phyloP scores from a whole-genome alignment of 1,140 invertebrate genomes.

The Bombus pyrosoma region DNA sequence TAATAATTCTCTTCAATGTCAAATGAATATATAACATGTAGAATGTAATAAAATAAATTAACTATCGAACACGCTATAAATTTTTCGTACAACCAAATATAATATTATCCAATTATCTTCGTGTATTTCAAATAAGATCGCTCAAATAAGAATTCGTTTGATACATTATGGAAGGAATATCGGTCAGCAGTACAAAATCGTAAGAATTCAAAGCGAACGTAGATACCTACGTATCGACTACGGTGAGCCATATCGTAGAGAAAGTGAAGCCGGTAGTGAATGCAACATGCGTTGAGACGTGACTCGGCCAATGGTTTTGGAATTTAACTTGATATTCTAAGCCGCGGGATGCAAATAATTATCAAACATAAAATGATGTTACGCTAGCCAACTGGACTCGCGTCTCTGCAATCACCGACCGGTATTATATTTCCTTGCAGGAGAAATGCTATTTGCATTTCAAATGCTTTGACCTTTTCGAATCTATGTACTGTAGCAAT shows the following conservation, averaged over 20 bases:
- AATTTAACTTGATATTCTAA: conserved; percentile 53
- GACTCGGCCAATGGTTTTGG: conserved; percentile 34
- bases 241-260: background rate
- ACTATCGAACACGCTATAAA: too few species aligned
- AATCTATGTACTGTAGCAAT: background rate
- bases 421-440: conserved; percentile 49
- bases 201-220: conserved; percentile 2
- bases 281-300: conserved; percentile 36
- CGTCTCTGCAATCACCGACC: conserved; percentile 44
- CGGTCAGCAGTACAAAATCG: conserved; percentile 11
- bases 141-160: background rate
- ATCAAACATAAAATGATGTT: conserved; percentile 38
- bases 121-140: background rate
- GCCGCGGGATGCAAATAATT: conserved; percentile 52
- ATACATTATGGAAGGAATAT: background rate
- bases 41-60: too few species aligned
- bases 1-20: too few species aligned
- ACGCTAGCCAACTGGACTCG: conserved; percentile 18
- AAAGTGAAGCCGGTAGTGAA: conserved; percentile 38
- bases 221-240: background rate
- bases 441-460: conserved; percentile 69
- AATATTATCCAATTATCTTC: too few species aligned
- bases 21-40: too few species aligned
- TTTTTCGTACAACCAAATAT: too few species aligned
- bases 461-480: conserved; percentile 70